Percentiles rank a stretch among this genome's conserved stretches.
Conservation (phyloP, 2,888 invertebrate species). For the Octonoba sinensis region DNA sequence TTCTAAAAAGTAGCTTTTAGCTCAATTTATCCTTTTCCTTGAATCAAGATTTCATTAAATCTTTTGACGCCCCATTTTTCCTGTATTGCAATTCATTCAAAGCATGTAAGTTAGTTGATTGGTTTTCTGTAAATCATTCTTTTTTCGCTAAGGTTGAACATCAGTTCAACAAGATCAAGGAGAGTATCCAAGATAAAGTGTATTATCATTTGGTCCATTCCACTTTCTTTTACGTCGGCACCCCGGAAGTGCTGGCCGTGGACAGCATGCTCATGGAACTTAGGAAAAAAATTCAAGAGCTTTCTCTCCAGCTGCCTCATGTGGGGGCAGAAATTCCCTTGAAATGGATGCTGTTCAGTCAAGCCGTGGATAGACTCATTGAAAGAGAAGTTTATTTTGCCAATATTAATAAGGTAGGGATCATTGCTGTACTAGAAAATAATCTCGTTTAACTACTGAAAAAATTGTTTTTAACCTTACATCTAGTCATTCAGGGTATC, state of each 20-base stretch:
- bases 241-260: slow-evolving; percentile 62
- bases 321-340: slow-evolving; percentile 72
- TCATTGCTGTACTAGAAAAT: neutral
- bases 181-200: slow-evolving; percentile 69
- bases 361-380: slow-evolving; percentile 69
- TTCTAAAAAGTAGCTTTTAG: no score
- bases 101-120: no score
- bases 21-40: no score
- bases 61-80: no score
- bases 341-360: slow-evolving; percentile 72
- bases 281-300: slow-evolving; percentile 69
- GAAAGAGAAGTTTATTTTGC: slow-evolving; percentile 70
- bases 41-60: no score
- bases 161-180: slow-evolving; percentile 69
- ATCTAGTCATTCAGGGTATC: neutral
- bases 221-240: slow-evolving; percentile 71
- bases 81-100: no score
- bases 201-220: slow-evolving; percentile 70
- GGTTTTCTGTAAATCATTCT: neutral
- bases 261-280: slow-evolving; percentile 68
- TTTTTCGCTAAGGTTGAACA: slow-evolving; percentile 66
- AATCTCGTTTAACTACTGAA: neutral
- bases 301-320: slow-evolving; percentile 69
- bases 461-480: neutral
- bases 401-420: slow-evolving; percentile 68